Evolutionary conservation across 2,113 vertebrate species (phyloP), one percentile per base, ranked within the genome.

Genomic region (Pelmatolapia mariae): DNA sequence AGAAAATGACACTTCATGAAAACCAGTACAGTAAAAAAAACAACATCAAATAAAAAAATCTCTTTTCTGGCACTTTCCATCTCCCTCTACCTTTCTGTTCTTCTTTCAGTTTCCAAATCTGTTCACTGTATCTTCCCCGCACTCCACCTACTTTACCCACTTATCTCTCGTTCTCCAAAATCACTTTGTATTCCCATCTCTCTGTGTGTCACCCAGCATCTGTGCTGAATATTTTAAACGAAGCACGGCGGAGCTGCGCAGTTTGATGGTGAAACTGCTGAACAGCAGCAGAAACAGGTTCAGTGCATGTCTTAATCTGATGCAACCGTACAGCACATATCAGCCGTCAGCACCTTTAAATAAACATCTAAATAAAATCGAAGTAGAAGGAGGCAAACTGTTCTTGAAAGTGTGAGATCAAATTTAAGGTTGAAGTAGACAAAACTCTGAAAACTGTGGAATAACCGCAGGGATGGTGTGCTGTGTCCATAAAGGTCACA

Each of bases 271-370:
- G 47, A 92, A 92, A 90, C 82, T 91, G 88, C 85, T 90, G 88
- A 92, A 80, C 78, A 45, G 90, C 76, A 38, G 89, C 82, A 86
- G 88, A 91, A 89, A 85, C 56, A 22, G 81, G 36, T 54, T 4
- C 16, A 26, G 45, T n/a, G 79, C 57, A 83, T n/a, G 36, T 89
- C 90, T 89, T 89, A 83, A 94, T 93, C 83, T 61, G 47, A 85
- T 10, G 47, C 19, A 63, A 88, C 86, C 50, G 38, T 31, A 24
- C 80, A 63, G 24, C 54, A 57, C 52, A 24, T 36, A 8, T 59
- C 87, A 82, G 33, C 82, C 73, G 63, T 82, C 82, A 5, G 4
- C 19, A 12, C 31, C 40, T 36, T 71, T 50, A 26, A 73, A 76
- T 43, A 24, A 45, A 61, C 9, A 83, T 4, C 16, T n/a, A 33